Conservation (phyloP, 2,113 vertebrate genomes). For the Pelecanus crispus region DNA sequence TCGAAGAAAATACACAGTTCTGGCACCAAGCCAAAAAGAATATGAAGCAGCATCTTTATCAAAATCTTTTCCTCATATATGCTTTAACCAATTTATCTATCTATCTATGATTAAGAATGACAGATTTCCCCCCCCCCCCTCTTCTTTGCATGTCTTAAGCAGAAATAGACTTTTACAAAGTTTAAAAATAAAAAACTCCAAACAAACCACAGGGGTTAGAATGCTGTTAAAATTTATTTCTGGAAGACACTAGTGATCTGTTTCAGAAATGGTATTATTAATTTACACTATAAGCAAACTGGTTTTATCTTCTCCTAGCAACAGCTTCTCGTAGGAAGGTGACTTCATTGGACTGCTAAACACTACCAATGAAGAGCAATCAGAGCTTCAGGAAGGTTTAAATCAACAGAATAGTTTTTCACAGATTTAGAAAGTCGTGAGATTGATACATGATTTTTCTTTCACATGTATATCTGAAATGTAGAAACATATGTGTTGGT, state of each 20-base stretch:
- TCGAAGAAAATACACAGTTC: neutral
- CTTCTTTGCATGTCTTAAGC: neutral
- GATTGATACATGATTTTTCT: neutral
- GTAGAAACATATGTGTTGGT: neutral
- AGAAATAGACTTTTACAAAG: neutral
- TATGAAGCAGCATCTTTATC: neutral
- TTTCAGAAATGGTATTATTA: neutral
- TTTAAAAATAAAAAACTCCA: neutral
- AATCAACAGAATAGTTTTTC: conserved; percentile 1
- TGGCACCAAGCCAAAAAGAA: neutral
- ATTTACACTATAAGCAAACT: neutral
- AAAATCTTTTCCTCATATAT: neutral
- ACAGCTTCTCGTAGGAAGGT: neutral
- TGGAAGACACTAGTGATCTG: neutral
- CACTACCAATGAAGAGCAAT: neutral
- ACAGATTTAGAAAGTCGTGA: neutral
- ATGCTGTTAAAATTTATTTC: neutral
- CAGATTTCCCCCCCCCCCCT: no score
- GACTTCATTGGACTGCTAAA: neutral
- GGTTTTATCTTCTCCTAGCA: neutral
- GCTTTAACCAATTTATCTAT: neutral
- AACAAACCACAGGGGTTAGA: neutral
- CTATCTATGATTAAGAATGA: neutral
- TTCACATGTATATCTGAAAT: neutral
- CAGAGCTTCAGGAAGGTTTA: neutral